These are phyloP conservation scores for Porites evermanni DNA, from an alignment of 92 coral and sea anemone genomes.

Conservation along the genomic window DNA sequence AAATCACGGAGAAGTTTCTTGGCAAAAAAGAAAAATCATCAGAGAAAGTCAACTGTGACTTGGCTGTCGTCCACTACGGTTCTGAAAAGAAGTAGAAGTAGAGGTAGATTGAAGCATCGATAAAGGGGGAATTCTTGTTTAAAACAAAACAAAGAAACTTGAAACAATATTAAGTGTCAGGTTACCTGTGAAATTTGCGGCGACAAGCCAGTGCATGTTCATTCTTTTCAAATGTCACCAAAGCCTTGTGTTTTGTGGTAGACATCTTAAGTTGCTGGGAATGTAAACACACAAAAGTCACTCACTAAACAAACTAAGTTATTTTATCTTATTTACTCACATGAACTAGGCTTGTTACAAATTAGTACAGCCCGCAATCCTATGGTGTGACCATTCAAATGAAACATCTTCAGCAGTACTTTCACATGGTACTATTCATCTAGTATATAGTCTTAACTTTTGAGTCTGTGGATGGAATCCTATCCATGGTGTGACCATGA, in stretches of 20 bases:
- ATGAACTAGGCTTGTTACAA: too few relatives aligned
- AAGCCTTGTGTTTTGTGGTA: constrained; percentile 97
- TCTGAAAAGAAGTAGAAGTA: constrained; percentile 54
- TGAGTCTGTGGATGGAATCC: too few relatives aligned
- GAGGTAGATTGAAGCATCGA: not conserved
- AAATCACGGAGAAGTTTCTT: not conserved
- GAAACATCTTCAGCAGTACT: too few relatives aligned
- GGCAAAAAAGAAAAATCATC: constrained; percentile 20
- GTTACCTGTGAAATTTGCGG: constrained; percentile 98
- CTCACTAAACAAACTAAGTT: not conserved
- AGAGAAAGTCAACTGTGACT: constrained; percentile 97
- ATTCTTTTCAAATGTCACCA: constrained; percentile 98
- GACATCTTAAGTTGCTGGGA: constrained; percentile 98
- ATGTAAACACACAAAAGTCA: not conserved
- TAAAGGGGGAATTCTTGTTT: not conserved
- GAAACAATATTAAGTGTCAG: not conserved
- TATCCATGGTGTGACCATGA: not conserved
- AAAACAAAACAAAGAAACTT: not conserved
- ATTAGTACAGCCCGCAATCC: too few relatives aligned
- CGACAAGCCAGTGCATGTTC: constrained; percentile 99
- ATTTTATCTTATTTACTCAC: not conserved
- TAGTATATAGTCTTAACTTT: too few relatives aligned
- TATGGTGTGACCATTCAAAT: too few relatives aligned
- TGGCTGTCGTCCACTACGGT: constrained; percentile 97
- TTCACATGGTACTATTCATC: too few relatives aligned